These are phyloP conservation scores for Acanthosoma haemorrhoidale DNA, from an alignment of 2,888 invertebrate genomes.

Conservation along the genomic window DNA sequence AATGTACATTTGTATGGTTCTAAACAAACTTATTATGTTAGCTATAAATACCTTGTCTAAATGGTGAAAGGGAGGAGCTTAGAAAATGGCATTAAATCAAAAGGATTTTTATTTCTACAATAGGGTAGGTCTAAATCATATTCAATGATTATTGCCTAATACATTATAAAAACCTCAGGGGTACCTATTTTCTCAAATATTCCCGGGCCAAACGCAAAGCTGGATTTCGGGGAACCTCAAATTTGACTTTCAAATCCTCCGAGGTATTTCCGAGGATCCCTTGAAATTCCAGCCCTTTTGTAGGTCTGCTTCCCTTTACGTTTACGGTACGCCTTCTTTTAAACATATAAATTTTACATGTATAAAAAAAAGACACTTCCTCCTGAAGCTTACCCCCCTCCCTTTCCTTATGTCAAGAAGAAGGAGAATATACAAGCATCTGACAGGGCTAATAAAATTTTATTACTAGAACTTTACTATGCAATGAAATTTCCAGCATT, in stretches of 20 bases:
- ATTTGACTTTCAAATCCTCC: constrained; percentile 20
- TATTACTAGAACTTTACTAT: no score
- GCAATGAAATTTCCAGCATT: no score
- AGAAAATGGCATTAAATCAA: background rate
- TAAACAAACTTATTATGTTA: no score
- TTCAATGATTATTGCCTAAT: constrained; percentile 15
- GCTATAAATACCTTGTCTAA: no score
- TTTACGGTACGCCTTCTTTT: constrained; percentile 11
- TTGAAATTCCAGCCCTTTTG: background rate
- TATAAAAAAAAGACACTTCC: constrained; percentile 3
- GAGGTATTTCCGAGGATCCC: constrained; percentile 16
- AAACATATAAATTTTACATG: constrained; percentile 27
- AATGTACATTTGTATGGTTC: no score
- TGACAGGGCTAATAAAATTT: no score
- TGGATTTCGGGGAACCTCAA: constrained; percentile 22
- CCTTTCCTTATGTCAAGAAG: no score
- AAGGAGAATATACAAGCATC: background rate
- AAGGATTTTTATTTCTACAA: background rate
- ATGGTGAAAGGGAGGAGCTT: no score
- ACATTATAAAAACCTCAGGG: constrained; percentile 15
- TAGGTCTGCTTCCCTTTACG: constrained; percentile 11
- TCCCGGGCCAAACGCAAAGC: constrained; percentile 17
- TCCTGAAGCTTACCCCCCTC: background rate
- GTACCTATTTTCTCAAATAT: constrained; percentile 25
- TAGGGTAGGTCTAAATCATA: background rate